Conservation (phyloP, 2,113 vertebrate species). For the Halichoeres trimaculatus region DNA sequence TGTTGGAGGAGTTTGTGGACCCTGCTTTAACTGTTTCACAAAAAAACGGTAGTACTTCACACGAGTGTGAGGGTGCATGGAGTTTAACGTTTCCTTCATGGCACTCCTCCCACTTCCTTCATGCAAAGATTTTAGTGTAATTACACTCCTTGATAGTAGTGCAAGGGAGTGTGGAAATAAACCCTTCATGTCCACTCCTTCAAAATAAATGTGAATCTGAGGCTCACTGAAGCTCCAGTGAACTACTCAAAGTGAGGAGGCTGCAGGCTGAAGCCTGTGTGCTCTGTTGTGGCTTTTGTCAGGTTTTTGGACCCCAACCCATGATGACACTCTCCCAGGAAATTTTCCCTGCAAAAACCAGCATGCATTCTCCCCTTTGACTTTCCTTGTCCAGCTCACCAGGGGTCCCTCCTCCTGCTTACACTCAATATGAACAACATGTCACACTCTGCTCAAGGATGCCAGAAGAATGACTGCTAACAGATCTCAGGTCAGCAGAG, state of each 20-base stretch:
- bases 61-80: background rate
- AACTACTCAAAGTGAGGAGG: slow-evolving; percentile 28
- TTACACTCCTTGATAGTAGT: slow-evolving; percentile 50
- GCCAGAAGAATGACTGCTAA: slow-evolving; percentile 48
- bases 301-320: slow-evolving; percentile 35
- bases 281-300: slow-evolving; percentile 55
- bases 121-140: slow-evolving; percentile 52
- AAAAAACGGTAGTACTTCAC: slow-evolving; percentile 12
- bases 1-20: slow-evolving; percentile 23
- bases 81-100: slow-evolving; percentile 60
- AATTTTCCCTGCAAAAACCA: slow-evolving; percentile 61
- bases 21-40: slow-evolving; percentile 5
- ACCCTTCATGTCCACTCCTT: slow-evolving; percentile 46
- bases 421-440: slow-evolving; percentile 40
- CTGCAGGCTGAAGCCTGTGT: slow-evolving; percentile 33
- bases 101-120: slow-evolving; percentile 59
- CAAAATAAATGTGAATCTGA: slow-evolving; percentile 31
- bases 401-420: slow-evolving; percentile 46
- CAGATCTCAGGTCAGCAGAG: slow-evolving; percentile 62
- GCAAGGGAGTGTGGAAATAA: slow-evolving; percentile 16
- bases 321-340: slow-evolving; percentile 60
- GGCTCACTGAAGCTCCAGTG: slow-evolving; percentile 45
- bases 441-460: slow-evolving; percentile 38
- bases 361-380: slow-evolving; percentile 43
- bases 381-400: slow-evolving; percentile 51